phyloP scores from a whole-genome alignment of 2,797 vertebrate genomes.

The Esox lucius region DNA sequence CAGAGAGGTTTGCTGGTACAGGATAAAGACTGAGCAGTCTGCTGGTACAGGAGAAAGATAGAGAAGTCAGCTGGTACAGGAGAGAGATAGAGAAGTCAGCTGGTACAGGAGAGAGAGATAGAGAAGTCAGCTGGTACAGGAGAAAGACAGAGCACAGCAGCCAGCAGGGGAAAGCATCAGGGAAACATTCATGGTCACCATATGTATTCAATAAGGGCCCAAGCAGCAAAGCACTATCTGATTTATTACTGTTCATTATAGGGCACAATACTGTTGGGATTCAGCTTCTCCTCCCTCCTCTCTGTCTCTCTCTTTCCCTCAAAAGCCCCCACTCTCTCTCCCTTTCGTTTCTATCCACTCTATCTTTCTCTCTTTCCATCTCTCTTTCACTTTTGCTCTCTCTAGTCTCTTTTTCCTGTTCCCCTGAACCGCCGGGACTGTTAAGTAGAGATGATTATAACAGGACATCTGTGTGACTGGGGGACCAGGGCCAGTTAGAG shows the following conservation, averaged over 20 bases:
- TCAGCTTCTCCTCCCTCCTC: slow-evolving; percentile 3
- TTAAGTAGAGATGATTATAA: slow-evolving; percentile 8
- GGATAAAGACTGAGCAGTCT: too few relatives aligned
- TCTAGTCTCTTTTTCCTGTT: not conserved
- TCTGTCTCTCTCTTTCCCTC: not conserved
- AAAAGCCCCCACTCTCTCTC: not conserved
- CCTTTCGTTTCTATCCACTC: not conserved
- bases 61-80: slow-evolving; percentile 45
- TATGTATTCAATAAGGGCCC: slow-evolving; percentile 42
- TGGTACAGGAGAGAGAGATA: not conserved
- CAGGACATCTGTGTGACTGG: slow-evolving; percentile 10
- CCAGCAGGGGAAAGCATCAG: slow-evolving; percentile 50
- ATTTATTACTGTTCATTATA: slow-evolving; percentile 40
- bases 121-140: slow-evolving; percentile 31
- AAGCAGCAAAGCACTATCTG: slow-evolving; percentile 21
- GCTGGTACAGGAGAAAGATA: not conserved
- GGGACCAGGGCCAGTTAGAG: not conserved
- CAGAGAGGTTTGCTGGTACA: too few relatives aligned
- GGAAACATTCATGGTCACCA: slow-evolving; percentile 22
- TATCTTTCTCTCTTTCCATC: not conserved
- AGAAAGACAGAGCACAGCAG: not conserved
- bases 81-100: too few relatives aligned
- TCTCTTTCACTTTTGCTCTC: slow-evolving; percentile 9
- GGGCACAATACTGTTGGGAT: slow-evolving; percentile 9
- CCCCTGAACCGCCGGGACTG: not conserved